Conservation (phyloP, 1,140 invertebrate species). For the Apis florea region DNA sequence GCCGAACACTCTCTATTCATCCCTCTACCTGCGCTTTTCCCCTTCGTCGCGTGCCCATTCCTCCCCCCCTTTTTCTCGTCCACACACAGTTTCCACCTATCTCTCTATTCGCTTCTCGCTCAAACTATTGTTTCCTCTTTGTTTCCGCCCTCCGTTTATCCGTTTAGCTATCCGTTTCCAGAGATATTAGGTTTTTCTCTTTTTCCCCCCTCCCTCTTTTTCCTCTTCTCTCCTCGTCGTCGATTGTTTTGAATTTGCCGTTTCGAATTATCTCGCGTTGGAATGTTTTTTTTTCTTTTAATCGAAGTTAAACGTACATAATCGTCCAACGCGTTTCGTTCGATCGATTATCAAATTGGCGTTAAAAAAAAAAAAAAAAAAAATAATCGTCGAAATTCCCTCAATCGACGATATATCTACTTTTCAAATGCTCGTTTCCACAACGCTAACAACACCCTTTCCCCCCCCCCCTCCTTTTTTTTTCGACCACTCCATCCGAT, state of each 20-base stretch:
- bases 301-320: no score
- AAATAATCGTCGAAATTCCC: no score
- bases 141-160: conserved; percentile 23
- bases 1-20: conserved; percentile 50
- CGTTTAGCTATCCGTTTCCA: not conserved
- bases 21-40: conserved; percentile 8
- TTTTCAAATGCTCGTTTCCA: no score
- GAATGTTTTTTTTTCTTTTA: no score
- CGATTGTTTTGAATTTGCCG: conserved; percentile 6
- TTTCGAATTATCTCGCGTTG: not conserved
- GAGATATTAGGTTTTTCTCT: not conserved
- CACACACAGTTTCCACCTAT: not conserved
- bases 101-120: not conserved
- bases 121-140: conserved; percentile 31
- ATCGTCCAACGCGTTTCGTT: no score
- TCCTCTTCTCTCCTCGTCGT: no score
- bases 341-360: no score
- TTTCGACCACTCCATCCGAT: not conserved
- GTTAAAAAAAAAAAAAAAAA: no score
- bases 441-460: no score
- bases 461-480: not conserved
- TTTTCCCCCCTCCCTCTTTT: no score
- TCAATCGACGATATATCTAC: no score
- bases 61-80: not conserved
- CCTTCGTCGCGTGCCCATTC: conserved; percentile 21